Conservation (phyloP, 1,140 invertebrate species). For the Eriosoma lanigerum region DNA sequence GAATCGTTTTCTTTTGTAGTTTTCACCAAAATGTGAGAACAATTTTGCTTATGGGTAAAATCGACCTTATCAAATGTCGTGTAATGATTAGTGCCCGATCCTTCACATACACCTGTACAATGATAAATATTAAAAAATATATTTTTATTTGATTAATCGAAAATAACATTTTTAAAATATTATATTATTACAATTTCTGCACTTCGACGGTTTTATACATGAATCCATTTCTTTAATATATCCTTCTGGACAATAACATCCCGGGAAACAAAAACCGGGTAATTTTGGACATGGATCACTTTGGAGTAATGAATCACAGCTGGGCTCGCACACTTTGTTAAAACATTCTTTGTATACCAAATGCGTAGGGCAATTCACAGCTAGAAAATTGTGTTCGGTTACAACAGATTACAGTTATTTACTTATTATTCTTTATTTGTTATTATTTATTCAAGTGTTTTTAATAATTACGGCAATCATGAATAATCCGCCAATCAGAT, state of each 20-base stretch:
- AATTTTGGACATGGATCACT: slow-evolving; percentile 65
- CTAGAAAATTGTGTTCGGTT: slow-evolving; percentile 57
- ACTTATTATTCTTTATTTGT: not conserved
- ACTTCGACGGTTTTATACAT: slow-evolving; percentile 71
- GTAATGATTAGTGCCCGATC: slow-evolving; percentile 71
- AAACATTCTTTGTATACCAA: slow-evolving; percentile 80
- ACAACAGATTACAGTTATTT: too few species aligned
- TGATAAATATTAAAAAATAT: slow-evolving; percentile 4
- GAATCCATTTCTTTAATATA: slow-evolving; percentile 68
- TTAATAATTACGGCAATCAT: slow-evolving; percentile 70
- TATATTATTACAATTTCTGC: slow-evolving; percentile 70
- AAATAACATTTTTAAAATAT: not conserved
- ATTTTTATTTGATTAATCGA: not conserved
- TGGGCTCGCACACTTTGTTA: slow-evolving; percentile 70
- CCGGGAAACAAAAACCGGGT: slow-evolving; percentile 71
- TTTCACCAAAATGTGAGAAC: slow-evolving; percentile 74
- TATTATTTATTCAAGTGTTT: not conserved
- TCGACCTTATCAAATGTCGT: slow-evolving; percentile 73
- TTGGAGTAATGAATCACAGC: slow-evolving; percentile 67
- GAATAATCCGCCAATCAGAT: slow-evolving; percentile 69
- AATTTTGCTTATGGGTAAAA: slow-evolving; percentile 73
- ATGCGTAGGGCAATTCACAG: slow-evolving; percentile 69
- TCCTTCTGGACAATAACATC: slow-evolving; percentile 81
- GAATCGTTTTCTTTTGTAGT: slow-evolving; percentile 59
- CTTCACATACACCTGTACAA: slow-evolving; percentile 66